phyloP scores from a whole-genome alignment of 2,797 vertebrate genomes.

The Malurus splendens region DNA sequence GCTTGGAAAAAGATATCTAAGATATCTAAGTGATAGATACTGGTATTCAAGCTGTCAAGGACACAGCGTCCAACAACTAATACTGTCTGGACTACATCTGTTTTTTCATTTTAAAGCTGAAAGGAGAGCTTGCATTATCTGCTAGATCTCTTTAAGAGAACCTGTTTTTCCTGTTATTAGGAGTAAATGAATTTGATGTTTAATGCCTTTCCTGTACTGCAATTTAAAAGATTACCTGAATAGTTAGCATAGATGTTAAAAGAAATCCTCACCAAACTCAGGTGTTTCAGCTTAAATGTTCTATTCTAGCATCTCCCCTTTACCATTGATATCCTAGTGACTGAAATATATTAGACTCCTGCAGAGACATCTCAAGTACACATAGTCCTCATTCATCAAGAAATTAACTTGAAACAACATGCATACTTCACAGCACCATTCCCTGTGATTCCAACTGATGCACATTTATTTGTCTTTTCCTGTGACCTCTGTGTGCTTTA shows the following conservation, averaged over 20 bases:
- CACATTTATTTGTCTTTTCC: slow-evolving; percentile 14
- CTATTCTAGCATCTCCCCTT: background rate
- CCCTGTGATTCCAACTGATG: background rate
- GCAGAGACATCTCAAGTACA: slow-evolving; percentile 21
- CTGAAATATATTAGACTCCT: slow-evolving; percentile 40
- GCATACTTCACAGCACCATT: background rate
- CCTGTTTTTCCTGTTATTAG: background rate
- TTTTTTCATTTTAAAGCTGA: background rate
- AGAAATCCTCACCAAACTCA: background rate
- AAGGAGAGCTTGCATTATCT: background rate
- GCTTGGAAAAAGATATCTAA: no score
- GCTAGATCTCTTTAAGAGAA: background rate
- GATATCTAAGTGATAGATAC: background rate
- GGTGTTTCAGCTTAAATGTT: background rate
- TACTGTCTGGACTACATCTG: background rate
- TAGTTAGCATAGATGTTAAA: background rate
- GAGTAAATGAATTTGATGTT: background rate
- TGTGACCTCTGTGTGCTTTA: background rate
- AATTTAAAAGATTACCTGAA: background rate
- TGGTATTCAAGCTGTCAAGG: background rate
- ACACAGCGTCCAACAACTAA: background rate
- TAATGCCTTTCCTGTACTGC: background rate
- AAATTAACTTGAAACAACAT: slow-evolving; percentile 9
- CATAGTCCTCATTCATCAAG: slow-evolving; percentile 26
- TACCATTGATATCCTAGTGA: background rate